Conservation (phyloP, 2,113 vertebrate genomes). For the Haemorhous mexicanus region DNA sequence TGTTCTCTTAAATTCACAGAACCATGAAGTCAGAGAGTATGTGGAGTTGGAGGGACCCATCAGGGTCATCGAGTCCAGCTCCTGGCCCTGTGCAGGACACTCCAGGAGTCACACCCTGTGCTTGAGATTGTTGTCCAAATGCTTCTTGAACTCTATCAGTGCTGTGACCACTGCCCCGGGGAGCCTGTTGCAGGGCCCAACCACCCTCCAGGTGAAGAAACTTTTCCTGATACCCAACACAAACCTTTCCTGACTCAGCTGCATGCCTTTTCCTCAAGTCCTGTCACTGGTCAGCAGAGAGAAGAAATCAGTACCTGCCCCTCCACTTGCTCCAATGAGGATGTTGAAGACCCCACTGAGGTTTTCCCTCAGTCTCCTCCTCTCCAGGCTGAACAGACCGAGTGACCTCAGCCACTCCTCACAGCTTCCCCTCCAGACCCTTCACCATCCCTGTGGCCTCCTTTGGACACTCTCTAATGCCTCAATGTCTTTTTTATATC, state of each 20-base stretch:
- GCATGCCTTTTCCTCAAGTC: not conserved
- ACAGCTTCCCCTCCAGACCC: not conserved
- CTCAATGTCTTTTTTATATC: not conserved
- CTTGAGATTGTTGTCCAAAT: rapidly evolving
- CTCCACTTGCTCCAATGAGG: not conserved
- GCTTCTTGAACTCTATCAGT: not conserved
- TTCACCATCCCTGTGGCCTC: not conserved
- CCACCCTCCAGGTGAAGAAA: not conserved
- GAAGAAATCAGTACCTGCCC: not conserved
- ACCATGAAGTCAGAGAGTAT: rapidly evolving
- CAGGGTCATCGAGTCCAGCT: rapidly evolving
- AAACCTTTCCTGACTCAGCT: not conserved
- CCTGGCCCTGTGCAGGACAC: not conserved
- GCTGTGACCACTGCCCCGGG: not conserved
- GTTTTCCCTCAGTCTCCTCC: not conserved
- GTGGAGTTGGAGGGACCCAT: not conserved
- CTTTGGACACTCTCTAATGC: rapidly evolving
- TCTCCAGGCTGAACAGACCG: not conserved
- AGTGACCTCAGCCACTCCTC: not conserved
- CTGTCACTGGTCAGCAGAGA: not conserved
- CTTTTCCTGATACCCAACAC: not conserved
- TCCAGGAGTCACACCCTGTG: not conserved
- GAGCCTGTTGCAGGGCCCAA: not conserved
- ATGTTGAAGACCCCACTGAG: too few species aligned
- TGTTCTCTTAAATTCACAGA: not conserved